Evolutionary conservation across 2,888 invertebrate species (phyloP).

Genomic region (Drosophila monieri): DNA sequence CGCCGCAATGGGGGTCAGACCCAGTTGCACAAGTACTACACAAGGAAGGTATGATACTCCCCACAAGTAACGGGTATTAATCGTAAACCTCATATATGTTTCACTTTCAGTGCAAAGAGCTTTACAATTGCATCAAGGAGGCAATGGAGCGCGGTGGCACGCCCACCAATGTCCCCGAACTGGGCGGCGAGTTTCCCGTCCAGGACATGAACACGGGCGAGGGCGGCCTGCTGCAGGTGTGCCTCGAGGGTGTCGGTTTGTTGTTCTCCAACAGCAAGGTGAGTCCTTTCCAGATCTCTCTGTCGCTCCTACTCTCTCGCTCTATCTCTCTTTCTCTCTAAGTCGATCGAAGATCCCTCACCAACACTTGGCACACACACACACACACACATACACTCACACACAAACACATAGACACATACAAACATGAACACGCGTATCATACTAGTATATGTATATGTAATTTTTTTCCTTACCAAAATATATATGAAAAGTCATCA

Average conservation of each 20-base stretch:
- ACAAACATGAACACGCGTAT: constrained; percentile 13
- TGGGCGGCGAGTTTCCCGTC: constrained; percentile 98
- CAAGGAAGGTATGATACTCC: constrained; percentile 93
- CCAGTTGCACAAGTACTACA: constrained; percentile 98
- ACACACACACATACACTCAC: constrained; percentile 11
- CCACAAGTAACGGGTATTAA: not conserved
- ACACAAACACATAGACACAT: constrained; percentile 12
- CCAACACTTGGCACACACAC: constrained; percentile 21
- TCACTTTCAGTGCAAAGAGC: constrained; percentile 93
- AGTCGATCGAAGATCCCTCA: constrained; percentile 7
- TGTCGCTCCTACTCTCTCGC: constrained; percentile 2
- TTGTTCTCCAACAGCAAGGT: constrained; percentile 99
- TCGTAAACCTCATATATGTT: not conserved
- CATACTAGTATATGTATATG: constrained; percentile 12
- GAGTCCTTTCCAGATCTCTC: constrained; percentile 81
- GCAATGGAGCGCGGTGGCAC: constrained; percentile 97
- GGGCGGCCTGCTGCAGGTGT: constrained; percentile 98
- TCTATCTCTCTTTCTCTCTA: constrained; percentile 24
- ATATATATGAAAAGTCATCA: constrained; percentile 12
- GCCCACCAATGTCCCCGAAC: constrained; percentile 83
- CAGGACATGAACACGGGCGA: constrained; percentile 98
- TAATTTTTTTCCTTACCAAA: constrained; percentile 24
- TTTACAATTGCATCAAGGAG: constrained; percentile 99
- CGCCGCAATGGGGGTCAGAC: constrained; percentile 97
- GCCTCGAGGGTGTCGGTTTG: constrained; percentile 99